Percentiles rank a stretch among this genome's conserved stretches.
These are phyloP conservation scores for Phenganax marumi DNA, from an alignment of 92 coral and sea anemone species.

Conservation along the genomic window DNA sequence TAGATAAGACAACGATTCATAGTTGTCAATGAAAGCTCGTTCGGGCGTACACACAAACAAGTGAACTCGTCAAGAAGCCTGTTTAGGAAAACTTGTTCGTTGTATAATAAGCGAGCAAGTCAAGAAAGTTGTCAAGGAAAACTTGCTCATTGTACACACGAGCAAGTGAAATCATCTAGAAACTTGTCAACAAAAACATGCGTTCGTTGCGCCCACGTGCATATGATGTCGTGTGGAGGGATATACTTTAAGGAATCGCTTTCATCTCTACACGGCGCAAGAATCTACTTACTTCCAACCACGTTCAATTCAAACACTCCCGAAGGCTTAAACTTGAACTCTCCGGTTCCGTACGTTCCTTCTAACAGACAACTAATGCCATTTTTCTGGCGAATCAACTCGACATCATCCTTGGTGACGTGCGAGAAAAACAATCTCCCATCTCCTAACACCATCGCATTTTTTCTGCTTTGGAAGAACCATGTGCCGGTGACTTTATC, in stretches of 20 bases:
- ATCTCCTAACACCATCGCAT: slow-evolving; percentile 26
- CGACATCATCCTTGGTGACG: slow-evolving; percentile 14
- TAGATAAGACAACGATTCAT: not conserved
- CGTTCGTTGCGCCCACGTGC: too few species aligned
- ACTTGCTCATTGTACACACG: too few species aligned
- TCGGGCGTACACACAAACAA: not conserved
- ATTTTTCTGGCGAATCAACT: not conserved
- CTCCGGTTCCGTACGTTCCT: not conserved
- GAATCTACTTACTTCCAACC: slow-evolving; percentile 30
- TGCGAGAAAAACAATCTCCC: slow-evolving; percentile 32
- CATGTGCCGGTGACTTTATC: not conserved
- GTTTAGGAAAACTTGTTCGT: too few species aligned
- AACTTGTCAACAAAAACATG: too few species aligned
- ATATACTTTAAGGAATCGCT: too few species aligned
- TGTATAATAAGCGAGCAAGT: too few species aligned
- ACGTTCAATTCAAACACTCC: not conserved
- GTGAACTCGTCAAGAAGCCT: not conserved
- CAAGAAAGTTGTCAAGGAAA: too few species aligned
- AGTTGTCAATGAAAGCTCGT: not conserved
- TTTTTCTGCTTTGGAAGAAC: not conserved
- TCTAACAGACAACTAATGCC: slow-evolving; percentile 27
- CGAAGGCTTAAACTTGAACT: not conserved
- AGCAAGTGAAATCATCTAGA: too few species aligned
- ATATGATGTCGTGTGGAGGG: too few species aligned
- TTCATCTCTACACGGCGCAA: too few species aligned